Percentiles rank a stretch among this genome's conserved stretches.
Conservation (phyloP, 2,888 invertebrate species). For the Invenusta paracnida region DNA sequence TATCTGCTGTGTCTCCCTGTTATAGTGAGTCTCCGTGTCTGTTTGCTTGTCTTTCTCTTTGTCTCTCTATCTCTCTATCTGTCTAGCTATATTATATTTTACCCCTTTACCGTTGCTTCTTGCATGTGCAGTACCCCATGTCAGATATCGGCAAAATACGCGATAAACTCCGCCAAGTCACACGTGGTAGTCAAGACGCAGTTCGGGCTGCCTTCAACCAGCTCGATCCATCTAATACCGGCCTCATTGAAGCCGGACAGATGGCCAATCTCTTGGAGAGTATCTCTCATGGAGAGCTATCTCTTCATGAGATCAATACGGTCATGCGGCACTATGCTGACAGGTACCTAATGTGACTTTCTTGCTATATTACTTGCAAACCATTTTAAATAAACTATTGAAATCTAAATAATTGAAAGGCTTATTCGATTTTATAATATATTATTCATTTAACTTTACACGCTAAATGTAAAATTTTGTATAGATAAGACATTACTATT, state of each 20-base stretch:
- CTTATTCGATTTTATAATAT: no score
- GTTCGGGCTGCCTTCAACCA: constrained; percentile 52
- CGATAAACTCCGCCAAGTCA: constrained; percentile 48
- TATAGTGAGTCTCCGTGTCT: no score
- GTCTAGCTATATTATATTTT: no score
- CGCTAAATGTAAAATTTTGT: no score
- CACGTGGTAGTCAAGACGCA: constrained; percentile 51
- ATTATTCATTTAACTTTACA: neutral
- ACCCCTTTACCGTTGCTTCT: constrained; percentile 7
- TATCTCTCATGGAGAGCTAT: constrained; percentile 48
- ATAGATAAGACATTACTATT: no score
- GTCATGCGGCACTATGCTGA: constrained; percentile 49
- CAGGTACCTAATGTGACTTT: no score
- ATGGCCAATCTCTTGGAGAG: constrained; percentile 50
- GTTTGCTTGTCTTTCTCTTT: no score
- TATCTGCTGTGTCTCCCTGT: no score
- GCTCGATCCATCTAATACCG: constrained; percentile 51
- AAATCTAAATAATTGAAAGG: no score
- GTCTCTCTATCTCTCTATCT: no score
- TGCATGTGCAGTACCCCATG: constrained; percentile 51
- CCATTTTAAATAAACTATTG: no score
- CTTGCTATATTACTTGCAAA: no score
- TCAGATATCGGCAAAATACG: constrained; percentile 51
- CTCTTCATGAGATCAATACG: constrained; percentile 54
- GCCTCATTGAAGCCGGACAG: constrained; percentile 50